phyloP scores from a whole-genome alignment of 2,888 invertebrate species.

The Caenorhabditis angaria region DNA sequence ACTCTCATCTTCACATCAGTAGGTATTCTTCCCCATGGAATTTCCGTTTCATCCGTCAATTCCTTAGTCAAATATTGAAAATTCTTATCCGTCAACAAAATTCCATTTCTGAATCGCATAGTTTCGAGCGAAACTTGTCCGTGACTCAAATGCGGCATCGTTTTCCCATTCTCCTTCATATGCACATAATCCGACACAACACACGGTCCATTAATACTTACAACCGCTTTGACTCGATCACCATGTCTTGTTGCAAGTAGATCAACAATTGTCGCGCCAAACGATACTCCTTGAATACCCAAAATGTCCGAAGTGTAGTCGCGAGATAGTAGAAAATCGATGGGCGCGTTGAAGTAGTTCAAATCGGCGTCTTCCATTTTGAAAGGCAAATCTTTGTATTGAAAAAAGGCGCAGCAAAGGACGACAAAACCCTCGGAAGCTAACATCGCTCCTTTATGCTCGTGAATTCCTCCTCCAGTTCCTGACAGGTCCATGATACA shows the following conservation, averaged over 20 bases:
- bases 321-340: conserved; percentile 28
- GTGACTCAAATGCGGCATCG: conserved; percentile 32
- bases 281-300: conserved; percentile 51
- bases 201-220: conserved; percentile 48
- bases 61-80: conserved; percentile 11
- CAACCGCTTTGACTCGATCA: conserved; percentile 28
- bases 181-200: conserved; percentile 31
- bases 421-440: conserved; percentile 51
- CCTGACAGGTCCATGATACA: conserved; percentile 40
- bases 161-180: conserved; percentile 36
- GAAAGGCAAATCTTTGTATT: conserved; percentile 39
- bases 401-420: conserved; percentile 46
- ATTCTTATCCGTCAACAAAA: conserved; percentile 18
- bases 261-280: conserved; percentile 46
- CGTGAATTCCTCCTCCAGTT: conserved; percentile 48
- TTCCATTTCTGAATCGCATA: conserved; percentile 32
- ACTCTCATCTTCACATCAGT: conserved; percentile 30
- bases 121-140: conserved; percentile 36
- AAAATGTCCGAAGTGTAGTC: conserved; percentile 33
- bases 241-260: conserved; percentile 34
- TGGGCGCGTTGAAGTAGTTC: conserved; percentile 42
- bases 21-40: conserved; percentile 35
- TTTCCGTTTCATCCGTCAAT: conserved; percentile 28
- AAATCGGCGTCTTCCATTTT: conserved; percentile 42
- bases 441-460: conserved; percentile 47